A percentile compares a stretch with the other conserved stretches of the same genome.
Conservation (phyloP, 1,140 invertebrate genomes). For the Macrosteles quadrilineatus region DNA sequence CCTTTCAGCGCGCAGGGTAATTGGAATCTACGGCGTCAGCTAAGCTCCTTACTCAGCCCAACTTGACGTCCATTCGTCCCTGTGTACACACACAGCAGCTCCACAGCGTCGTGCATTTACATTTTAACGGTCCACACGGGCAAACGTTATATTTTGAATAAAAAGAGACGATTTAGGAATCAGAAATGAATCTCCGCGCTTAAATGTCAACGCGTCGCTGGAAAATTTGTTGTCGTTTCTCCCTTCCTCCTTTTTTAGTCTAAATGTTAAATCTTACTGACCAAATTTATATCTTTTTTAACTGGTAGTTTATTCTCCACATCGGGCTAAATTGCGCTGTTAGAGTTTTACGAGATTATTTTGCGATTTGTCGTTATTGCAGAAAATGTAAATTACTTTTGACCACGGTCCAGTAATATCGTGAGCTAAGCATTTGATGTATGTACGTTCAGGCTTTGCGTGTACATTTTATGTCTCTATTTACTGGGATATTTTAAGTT, state of each 20-base stretch:
- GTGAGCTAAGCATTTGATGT: too few relatives aligned
- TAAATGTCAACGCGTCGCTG: constrained; percentile 16
- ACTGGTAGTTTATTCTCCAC: not conserved
- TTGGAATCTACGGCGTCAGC: constrained; percentile 8
- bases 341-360: too few relatives aligned
- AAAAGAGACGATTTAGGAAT: constrained; percentile 21
- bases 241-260: not conserved
- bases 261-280: constrained; percentile 24
- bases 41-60: constrained; percentile 10
- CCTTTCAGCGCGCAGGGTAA: constrained; percentile 15
- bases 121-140: constrained; percentile 9
- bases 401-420: too few relatives aligned
- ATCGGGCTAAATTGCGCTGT: not conserved
- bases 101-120: not conserved
- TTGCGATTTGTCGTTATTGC: too few relatives aligned
- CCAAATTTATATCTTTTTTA: constrained; percentile 7
- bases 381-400: too few relatives aligned
- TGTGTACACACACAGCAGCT: not conserved
- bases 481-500: too few relatives aligned
- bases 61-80: not conserved
- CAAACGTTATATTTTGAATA: constrained; percentile 22
- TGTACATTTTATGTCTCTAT: too few relatives aligned
- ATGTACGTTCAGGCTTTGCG: too few relatives aligned
- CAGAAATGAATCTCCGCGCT: constrained; percentile 24
- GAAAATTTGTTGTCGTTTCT: constrained; percentile 7